phyloP scores from a whole-genome alignment of 2,888 invertebrate species.

The Eristalinus sepulchralis region DNA sequence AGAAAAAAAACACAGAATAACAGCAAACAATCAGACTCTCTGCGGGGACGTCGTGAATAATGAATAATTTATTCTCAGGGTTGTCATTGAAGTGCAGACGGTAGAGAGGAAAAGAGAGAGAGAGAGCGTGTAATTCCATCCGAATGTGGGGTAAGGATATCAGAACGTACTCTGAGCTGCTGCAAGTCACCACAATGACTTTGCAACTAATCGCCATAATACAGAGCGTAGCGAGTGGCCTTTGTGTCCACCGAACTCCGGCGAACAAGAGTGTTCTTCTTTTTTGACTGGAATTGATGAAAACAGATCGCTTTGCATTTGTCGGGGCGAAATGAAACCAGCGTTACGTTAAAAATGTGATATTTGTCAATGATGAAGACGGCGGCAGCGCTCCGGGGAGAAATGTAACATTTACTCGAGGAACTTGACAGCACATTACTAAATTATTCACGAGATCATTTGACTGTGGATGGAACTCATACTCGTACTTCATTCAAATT shows the following conservation, averaged over 20 bases:
- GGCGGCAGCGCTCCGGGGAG: not conserved
- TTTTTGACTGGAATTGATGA: not conserved
- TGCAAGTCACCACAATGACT: constrained; percentile 6
- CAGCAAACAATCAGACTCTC: not conserved
- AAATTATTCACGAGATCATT: constrained; percentile 26
- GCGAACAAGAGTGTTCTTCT: too few species aligned
- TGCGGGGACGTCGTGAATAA: constrained; percentile 22
- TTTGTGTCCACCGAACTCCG: not conserved
- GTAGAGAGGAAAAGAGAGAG: not conserved
- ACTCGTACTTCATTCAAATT: not conserved
- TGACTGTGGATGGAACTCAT: not conserved
- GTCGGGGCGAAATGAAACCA: not conserved
- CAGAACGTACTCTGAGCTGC: not conserved
- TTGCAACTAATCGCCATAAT: constrained; percentile 14
- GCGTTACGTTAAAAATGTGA: not conserved
- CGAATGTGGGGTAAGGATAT: constrained; percentile 2
- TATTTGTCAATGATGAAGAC: constrained; percentile 7
- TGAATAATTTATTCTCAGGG: constrained; percentile 65
- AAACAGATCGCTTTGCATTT: not conserved
- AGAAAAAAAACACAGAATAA: not conserved
- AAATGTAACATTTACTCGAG: constrained; percentile 2
- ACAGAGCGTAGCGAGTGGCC: not conserved
- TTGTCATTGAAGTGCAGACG: constrained; percentile 38
- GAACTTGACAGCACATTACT: constrained; percentile 14
- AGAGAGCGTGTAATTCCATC: not conserved